Conservation (phyloP, 2,888 invertebrate genomes). For the Neoaliturus tenellus region DNA sequence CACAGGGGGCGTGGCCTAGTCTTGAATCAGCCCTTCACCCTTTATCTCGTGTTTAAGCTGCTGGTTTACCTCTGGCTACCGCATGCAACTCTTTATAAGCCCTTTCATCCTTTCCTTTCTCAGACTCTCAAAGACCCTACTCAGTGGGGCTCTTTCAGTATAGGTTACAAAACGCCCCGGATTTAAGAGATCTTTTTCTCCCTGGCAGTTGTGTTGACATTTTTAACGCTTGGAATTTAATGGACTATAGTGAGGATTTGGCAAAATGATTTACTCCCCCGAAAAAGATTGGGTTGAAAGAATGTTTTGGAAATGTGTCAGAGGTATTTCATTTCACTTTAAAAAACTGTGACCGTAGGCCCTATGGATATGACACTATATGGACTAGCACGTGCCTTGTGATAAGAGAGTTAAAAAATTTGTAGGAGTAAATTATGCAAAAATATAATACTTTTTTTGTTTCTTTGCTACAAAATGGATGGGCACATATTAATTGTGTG, state of each 20-base stretch:
- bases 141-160: constrained; percentile 39
- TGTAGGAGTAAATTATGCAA: no score
- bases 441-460: no score
- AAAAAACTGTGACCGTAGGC: no score
- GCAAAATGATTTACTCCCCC: constrained; percentile 30
- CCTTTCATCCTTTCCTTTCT: constrained; percentile 40
- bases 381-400: no score
- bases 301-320: no score
- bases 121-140: not conserved
- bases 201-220: constrained; percentile 32
- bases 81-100: constrained; percentile 53
- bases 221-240: constrained; percentile 2
- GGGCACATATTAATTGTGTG: no score
- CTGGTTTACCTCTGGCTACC: constrained; percentile 55
- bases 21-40: constrained; percentile 56
- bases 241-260: not conserved
- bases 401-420: no score
- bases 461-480: no score
- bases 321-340: no score
- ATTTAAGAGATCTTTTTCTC: constrained; percentile 3
- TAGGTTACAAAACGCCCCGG: constrained; percentile 42
- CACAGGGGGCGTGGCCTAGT: constrained; percentile 50
- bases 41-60: constrained; percentile 50
- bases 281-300: no score
- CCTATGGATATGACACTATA: no score